Base-by-base conservation (phyloP, 2,113 vertebrate species). In the Rallus limicola region DNA sequence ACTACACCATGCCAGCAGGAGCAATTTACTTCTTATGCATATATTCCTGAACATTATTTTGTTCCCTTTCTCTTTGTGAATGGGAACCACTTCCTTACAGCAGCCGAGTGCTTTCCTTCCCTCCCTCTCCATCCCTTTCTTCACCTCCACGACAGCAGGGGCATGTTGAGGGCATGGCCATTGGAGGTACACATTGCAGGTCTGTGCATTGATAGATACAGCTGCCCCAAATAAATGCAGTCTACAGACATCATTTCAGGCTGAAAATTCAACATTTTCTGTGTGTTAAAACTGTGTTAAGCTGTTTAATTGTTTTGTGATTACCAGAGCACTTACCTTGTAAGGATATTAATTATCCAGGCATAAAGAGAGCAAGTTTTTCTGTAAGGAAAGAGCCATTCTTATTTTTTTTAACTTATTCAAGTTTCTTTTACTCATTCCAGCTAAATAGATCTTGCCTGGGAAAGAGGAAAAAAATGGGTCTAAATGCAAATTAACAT, bases 401-500 rank as follows among this genome's bases (percentile, higher is more conserved):
- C 58, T 85, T 52, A 24, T 83, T 90, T 33, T 87, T 86, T 78
- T 74, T 72, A 91, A 96, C 87, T 97, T 97, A 96, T 97, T 97
- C 94, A 69, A 93, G 84, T 93, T 95, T 96, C 90, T 97, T 97
- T 97, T 93, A 91, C 97, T 98, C 95, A 96, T 97, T 97, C 69
- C 88, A 74, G 94, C 94, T 97, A 97, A 98, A 97, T 93, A 97
- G 95, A 96, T 96, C 96, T 96, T 98, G 92, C 96, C 93, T 16
- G 42, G 69, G 81, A 94, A 96, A 97, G 86, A 97, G 60, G 56
- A 64, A 97, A 94, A 95, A 97, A 96, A 92, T 84, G 97, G 97
- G 96, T 98, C 97, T 98, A 98, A 98, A 98, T 98, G 98, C 97
- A 98, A 98, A 98, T 98, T 97, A 98, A 97, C 97, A 97, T 97